Percentiles rank a stretch among this genome's conserved stretches.
phyloP scores from a whole-genome alignment of 2,888 invertebrate species.

The Tetanocera ferruginea region DNA sequence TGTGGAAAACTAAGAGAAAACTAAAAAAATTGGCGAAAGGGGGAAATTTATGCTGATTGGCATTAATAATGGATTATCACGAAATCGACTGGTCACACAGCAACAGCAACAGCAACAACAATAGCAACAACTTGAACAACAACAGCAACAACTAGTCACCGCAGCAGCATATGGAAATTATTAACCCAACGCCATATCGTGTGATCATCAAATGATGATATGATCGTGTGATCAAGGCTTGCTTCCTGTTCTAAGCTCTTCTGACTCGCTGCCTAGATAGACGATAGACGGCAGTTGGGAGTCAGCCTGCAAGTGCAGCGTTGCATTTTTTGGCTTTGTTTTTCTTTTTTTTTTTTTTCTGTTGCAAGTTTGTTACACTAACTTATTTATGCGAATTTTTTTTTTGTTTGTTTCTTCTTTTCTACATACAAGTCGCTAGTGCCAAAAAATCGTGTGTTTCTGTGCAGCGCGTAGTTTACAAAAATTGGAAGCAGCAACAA shows the following conservation, averaged over 20 bases:
- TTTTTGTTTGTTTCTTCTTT: constrained; percentile 17
- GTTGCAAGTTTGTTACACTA: constrained; percentile 59
- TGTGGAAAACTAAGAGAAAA: constrained; percentile 26
- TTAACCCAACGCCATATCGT: constrained; percentile 62
- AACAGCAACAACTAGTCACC: constrained; percentile 37
- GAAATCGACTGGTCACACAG: constrained; percentile 63
- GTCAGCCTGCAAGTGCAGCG: not conserved
- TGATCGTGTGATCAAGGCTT: constrained; percentile 63
- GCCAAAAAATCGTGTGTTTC: constrained; percentile 55
- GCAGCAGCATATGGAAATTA: constrained; percentile 61
- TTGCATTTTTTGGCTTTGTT: not conserved
- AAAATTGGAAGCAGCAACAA: constrained; percentile 51
- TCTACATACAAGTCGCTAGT: constrained; percentile 2
- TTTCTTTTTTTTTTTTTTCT: not conserved
- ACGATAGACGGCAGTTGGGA: not conserved
- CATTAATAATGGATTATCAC: constrained; percentile 71
- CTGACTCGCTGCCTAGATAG: not conserved
- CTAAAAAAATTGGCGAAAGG: constrained; percentile 36
- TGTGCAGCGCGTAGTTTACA: constrained; percentile 22
- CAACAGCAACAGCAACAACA: constrained; percentile 24
- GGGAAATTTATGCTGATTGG: constrained; percentile 67
- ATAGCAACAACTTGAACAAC: constrained; percentile 11
- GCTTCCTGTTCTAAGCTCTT: constrained; percentile 49
- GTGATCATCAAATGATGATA: constrained; percentile 65
- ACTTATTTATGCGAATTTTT: constrained; percentile 65